phyloP scores from a whole-genome alignment of 1,140 invertebrate genomes.

The Procambarus virginalis region DNA sequence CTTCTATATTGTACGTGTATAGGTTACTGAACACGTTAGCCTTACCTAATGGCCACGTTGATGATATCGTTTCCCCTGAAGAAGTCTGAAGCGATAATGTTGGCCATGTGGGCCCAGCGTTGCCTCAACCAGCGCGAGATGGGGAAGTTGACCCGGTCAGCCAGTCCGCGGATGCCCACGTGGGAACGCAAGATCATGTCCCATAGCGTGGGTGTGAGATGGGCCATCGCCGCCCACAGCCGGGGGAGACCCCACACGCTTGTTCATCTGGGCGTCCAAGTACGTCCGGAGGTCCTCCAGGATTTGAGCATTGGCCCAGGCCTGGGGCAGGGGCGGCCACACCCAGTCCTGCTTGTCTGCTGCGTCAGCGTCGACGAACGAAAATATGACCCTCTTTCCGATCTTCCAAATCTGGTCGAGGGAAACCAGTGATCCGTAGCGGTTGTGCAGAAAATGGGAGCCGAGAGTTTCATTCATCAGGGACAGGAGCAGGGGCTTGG shows the following conservation, averaged over 20 bases:
- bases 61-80: conserved; percentile 86
- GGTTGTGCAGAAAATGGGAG: conserved; percentile 21
- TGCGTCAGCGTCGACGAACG: conserved; percentile 76
- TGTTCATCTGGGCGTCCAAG: conserved; percentile 74
- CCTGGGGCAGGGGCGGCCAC: conserved; percentile 81
- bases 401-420: conserved; percentile 80
- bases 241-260: conserved; percentile 73
- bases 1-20: no score
- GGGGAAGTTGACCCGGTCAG: conserved; percentile 81
- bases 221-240: conserved; percentile 86
- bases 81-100: conserved; percentile 85
- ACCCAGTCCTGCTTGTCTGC: conserved; percentile 74
- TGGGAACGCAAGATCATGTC: conserved; percentile 80
- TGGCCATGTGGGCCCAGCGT: conserved; percentile 81
- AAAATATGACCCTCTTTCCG: conserved; percentile 80
- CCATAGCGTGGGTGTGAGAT: conserved; percentile 83
- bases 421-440: conserved; percentile 73
- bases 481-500: conserved; percentile 28
- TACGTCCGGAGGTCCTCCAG: conserved; percentile 67
- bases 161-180: conserved; percentile 81
- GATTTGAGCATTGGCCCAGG: conserved; percentile 68
- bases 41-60: conserved; percentile 78
- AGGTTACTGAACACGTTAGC: no score
- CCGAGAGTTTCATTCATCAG: conserved; percentile 48
- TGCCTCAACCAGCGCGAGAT: conserved; percentile 81